Evolutionary conservation across 2,797 vertebrate genomes (phyloP).

Genomic region (Mastacembelus armatus): DNA sequence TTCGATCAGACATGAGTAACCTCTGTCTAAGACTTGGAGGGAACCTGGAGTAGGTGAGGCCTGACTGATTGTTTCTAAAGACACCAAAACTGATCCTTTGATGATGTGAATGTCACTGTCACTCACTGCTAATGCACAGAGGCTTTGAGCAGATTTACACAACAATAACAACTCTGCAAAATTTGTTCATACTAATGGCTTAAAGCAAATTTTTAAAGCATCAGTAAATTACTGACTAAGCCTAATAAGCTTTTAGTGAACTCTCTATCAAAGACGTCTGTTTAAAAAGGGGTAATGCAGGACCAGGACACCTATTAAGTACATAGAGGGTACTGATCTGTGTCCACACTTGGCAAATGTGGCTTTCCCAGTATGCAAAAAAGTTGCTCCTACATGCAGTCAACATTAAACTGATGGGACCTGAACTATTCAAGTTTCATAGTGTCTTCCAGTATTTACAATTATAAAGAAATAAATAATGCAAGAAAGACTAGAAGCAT

Average conservation of each 20-base stretch:
- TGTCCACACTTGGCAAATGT: not conserved
- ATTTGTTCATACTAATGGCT: not conserved
- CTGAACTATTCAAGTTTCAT: not conserved
- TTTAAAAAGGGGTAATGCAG: not conserved
- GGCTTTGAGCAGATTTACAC: constrained; percentile 37
- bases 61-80: constrained; percentile 40
- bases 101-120: constrained; percentile 34
- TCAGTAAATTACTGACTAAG: not conserved
- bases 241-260: not conserved
- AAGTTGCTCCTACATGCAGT: not conserved
- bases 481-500: not conserved
- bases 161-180: no score
- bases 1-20: constrained; percentile 45
- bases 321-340: not conserved
- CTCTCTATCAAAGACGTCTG: not conserved
- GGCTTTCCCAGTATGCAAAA: not conserved
- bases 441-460: not conserved
- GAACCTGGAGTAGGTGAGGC: constrained; percentile 23
- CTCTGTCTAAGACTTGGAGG: constrained; percentile 22
- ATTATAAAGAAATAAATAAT: not conserved
- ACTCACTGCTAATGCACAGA: constrained; percentile 33
- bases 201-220: not conserved
- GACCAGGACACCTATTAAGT: not conserved
- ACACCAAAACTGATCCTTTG: constrained; percentile 48
- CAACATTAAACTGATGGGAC: not conserved